phyloP scores from a whole-genome alignment of 2,797 vertebrate species.

The Pantherophis alleghaniensis region DNA sequence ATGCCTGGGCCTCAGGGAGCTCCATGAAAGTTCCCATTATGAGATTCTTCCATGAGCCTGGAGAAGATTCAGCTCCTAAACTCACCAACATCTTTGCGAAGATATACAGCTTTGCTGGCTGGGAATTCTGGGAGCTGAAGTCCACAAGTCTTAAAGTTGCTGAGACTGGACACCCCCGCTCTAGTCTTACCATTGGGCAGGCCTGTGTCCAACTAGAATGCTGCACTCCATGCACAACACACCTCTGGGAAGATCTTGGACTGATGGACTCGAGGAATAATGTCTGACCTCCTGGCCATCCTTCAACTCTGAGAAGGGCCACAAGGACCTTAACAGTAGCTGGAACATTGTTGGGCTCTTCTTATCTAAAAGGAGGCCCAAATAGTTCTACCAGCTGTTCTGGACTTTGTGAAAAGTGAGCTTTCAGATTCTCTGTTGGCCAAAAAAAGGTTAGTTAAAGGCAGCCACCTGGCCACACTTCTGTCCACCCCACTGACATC shows the following conservation, averaged over 20 bases:
- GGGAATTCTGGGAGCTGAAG: background rate
- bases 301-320: background rate
- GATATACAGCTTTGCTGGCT: constrained; percentile 71
- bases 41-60: background rate
- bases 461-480: background rate
- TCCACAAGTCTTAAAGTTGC: background rate
- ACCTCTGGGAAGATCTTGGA: background rate
- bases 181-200: background rate
- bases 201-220: background rate
- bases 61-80: constrained; percentile 31
- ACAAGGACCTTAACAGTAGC: background rate
- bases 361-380: background rate
- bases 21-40: background rate
- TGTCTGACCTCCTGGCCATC: background rate
- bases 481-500: background rate
- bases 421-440: background rate
- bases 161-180: too few relatives aligned
- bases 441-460: background rate
- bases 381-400: background rate
- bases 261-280: background rate
- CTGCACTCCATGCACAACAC: background rate
- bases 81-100: constrained; percentile 93
- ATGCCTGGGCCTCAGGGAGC: background rate
- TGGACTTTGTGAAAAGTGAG: background rate
- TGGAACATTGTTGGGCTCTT: background rate